Conservation (phyloP, 2,888 invertebrate genomes). For the Dynastes maya region DNA sequence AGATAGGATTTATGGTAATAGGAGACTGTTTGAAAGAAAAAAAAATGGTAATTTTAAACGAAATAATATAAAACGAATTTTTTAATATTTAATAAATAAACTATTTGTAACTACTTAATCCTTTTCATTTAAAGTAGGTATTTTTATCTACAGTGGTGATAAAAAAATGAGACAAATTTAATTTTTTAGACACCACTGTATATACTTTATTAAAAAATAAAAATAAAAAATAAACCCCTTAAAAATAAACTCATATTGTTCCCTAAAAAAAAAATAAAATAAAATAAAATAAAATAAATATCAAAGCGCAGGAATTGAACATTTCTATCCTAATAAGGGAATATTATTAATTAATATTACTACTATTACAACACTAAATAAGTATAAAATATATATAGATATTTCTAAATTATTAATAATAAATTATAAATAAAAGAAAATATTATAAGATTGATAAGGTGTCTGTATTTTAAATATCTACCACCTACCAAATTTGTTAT, state of each 20-base stretch:
- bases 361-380: background rate
- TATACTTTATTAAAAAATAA: background rate
- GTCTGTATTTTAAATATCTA: background rate
- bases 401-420: slow-evolving; percentile 12
- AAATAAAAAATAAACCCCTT: background rate
- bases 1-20: too few species aligned
- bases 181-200: background rate
- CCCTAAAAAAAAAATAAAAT: background rate
- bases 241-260: background rate
- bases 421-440: slow-evolving; percentile 9
- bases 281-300: background rate
- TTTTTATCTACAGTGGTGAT: too few species aligned
- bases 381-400: slow-evolving; percentile 5
- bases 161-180: background rate
- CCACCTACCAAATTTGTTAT: too few species aligned
- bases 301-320: slow-evolving; percentile 38
- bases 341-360: background rate
- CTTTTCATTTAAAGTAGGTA: background rate
- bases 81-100: background rate
- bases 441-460: background rate
- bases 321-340: slow-evolving; percentile 24
- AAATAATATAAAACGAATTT: slow-evolving; percentile 1
- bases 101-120: background rate
- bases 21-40: background rate
- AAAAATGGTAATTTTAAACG: background rate